Base-by-base conservation (phyloP, 2,888 invertebrate species). In the Epirrita christyi region DNA sequence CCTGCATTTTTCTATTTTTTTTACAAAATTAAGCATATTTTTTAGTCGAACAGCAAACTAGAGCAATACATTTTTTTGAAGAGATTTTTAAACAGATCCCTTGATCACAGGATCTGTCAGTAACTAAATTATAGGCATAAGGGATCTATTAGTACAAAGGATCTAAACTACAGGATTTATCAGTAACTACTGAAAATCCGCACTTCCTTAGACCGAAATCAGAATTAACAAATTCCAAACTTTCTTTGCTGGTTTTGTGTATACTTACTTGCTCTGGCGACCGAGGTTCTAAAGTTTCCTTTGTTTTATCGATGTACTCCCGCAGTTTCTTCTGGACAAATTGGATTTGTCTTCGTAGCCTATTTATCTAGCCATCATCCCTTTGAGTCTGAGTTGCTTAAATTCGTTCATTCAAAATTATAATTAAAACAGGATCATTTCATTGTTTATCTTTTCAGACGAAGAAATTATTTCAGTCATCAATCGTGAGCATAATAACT, bases 171-270 rank as follows among this genome's bases (percentile, higher is more conserved):
- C n/a, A n/a, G n/a, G n/a, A n/a, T n/a, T n/a, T n/a, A n/a, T n/a
- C n/a, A n/a, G n/a, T n/a, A n/a, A n/a, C n/a, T n/a, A n/a, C 50
- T n/a, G 46, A 42, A 42, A 52, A 47, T 51, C 34, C 44, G 7
- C 44, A 42, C 44, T 44, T 60, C 49, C 59, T 67, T 59, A 62
- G 59, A 61, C 66, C 67, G 61, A 68, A 72, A 74, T 73, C 70
- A 68, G 61, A 57, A 63, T 58, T 61, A 49, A 32, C 13, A 43
- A 59, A 58, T 63, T 56, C 29, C 21, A 41, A 68, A 68, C 61
- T 69, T 64, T 46, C 41, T 32, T 51, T 41, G 32, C 44, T 55
- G 51, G 62, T 61, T 66, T 59, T 64, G 64, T 64, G 62, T 67
- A 59, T 67, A 59, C n/a, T n/a, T n/a, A n/a, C 66, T 64, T 61